phyloP scores from a whole-genome alignment of 2,888 invertebrate species.

The Cyclophora punctaria region DNA sequence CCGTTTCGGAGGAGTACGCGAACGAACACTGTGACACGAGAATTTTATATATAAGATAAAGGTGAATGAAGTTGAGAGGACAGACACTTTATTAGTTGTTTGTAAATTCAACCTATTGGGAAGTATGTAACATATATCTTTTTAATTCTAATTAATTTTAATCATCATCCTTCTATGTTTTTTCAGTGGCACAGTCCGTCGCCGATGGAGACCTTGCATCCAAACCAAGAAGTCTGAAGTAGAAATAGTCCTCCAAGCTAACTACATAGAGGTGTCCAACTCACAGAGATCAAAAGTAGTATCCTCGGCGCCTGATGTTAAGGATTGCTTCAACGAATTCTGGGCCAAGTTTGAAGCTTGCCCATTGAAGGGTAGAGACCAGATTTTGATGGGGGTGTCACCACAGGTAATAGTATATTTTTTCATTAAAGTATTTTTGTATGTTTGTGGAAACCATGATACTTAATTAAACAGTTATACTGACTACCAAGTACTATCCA shows the following conservation, averaged over 20 bases:
- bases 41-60: no score
- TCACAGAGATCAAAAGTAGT: constrained; percentile 59
- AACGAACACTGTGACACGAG: no score
- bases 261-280: constrained; percentile 80
- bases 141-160: constrained; percentile 1
- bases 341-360: constrained; percentile 79
- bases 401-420: constrained; percentile 77
- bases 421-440: background rate
- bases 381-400: constrained; percentile 86
- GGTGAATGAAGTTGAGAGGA: no score
- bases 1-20: no score
- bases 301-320: constrained; percentile 77
- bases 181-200: constrained; percentile 83
- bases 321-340: constrained; percentile 81
- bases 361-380: constrained; percentile 83
- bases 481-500: no score
- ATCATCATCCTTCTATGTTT: background rate
- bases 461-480: no score
- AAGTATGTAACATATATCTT: background rate
- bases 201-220: constrained; percentile 80
- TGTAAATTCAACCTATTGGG: no score
- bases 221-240: constrained; percentile 79
- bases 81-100: no score
- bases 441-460: no score
- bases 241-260: constrained; percentile 81